Base-by-base conservation (phyloP, 2,113 vertebrate species). In the Gnathonemus echidnorhynchus region DNA sequence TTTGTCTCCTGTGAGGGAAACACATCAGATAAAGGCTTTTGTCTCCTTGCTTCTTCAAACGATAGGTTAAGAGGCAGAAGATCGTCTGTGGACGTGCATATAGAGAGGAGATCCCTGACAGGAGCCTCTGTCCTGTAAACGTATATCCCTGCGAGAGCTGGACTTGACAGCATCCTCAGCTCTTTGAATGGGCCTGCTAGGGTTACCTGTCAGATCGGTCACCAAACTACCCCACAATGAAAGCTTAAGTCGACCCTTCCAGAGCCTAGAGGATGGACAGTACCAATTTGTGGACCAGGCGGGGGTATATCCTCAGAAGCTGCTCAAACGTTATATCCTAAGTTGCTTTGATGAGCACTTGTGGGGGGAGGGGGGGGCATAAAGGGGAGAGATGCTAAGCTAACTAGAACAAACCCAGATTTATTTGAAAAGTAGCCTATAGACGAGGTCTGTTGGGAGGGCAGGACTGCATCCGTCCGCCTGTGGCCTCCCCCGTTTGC, bases 171-270 rank as follows among this genome's bases (percentile, higher is more conserved):
- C 42, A 49, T 74, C 62, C n/a, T 88, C 49, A 5, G 35, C 50
- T 46, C 42, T 49, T 42, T 45, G 42, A 70, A 70, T 74, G 53
- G 62, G 42, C n/a, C 88, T 88, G 62, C 87, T 88, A 88, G 56
- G 13, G 87, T 88, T 88, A 88, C 87, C 39, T 62, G 53, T 62
- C 53, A 24, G 56, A 46, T 15, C 1, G 1, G 24, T 15, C 87
- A 88, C 52, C 52, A 21, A 13, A n/a, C 46, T 86, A 53, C 3
- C 27, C 49, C 19, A 31, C 21, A 19, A 35, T 53, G 49, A 62
- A 62, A 45, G 87, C 3, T 66, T 13, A 3, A 56, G 56, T 66
- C 2, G 17, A 17, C 27, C 17, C 50, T 87, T 19, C 31, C 50
- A 42, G 49, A 53, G 86, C 86, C 52, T 35, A n/a, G 31, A 31